Percentiles rank a stretch among this genome's conserved stretches.
These are phyloP conservation scores for Benitochromis conjunctus DNA, from an alignment of 2,113 vertebrate species.

Conservation along the genomic window DNA sequence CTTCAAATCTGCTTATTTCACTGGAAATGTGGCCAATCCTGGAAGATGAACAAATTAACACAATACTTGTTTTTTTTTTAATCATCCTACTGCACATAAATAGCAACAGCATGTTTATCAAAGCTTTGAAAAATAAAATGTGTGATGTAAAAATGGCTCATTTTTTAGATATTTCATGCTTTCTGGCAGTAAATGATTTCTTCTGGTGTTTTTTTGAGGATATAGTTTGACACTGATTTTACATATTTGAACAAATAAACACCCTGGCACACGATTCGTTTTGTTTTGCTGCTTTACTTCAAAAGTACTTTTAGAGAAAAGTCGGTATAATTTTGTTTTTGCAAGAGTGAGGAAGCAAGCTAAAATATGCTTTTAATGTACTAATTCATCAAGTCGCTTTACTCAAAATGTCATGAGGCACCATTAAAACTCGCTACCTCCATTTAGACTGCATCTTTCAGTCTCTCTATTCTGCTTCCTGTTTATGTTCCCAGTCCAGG, in stretches of 20 bases:
- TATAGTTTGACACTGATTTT: background rate
- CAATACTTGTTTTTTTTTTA: background rate
- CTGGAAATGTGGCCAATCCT: slow-evolving; percentile 14
- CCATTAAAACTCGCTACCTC: background rate
- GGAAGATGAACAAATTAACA: slow-evolving; percentile 28
- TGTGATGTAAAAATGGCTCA: background rate
- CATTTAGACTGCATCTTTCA: background rate
- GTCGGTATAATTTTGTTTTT: background rate
- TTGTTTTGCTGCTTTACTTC: background rate
- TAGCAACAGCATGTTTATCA: slow-evolving; percentile 38
- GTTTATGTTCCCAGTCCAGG: slow-evolving; percentile 25
- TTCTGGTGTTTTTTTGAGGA: background rate
- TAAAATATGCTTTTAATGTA: slow-evolving; percentile 17
- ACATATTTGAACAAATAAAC: background rate
- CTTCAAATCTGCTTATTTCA: slow-evolving; percentile 44
- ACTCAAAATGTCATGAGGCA: slow-evolving; percentile 13
- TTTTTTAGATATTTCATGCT: background rate
- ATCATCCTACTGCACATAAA: slow-evolving; percentile 3
- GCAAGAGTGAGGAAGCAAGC: background rate
- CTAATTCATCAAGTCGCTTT: background rate
- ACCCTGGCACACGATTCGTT: background rate
- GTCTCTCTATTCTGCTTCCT: slow-evolving; percentile 10
- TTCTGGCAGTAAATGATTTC: background rate
- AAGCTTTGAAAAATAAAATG: slow-evolving; percentile 21
- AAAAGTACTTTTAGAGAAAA: background rate